Evolutionary conservation across 2,888 invertebrate species (phyloP).

Genomic region (Brenthis ino): DNA sequence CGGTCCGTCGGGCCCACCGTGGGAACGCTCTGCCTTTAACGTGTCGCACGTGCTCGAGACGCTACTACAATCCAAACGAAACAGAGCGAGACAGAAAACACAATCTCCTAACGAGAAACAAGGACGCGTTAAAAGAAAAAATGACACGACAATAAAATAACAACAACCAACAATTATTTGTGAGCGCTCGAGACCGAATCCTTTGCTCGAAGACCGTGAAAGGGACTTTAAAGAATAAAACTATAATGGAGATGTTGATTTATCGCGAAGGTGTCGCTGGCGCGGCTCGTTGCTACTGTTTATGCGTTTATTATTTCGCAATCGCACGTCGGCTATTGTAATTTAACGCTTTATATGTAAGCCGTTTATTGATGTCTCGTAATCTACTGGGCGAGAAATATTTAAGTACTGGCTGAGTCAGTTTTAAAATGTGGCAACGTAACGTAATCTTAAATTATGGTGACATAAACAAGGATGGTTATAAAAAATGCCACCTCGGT

Average conservation of each 20-base stretch:
- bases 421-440: constrained; percentile 28
- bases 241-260: constrained; percentile 74
- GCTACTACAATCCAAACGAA: constrained; percentile 63
- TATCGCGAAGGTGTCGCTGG: constrained; percentile 58
- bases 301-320: constrained; percentile 66
- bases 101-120: constrained; percentile 38
- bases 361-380: constrained; percentile 49
- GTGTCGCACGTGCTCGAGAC: constrained; percentile 80
- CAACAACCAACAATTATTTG: constrained; percentile 75
- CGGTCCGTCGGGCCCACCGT: constrained; percentile 59
- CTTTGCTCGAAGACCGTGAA: constrained; percentile 58
- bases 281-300: constrained; percentile 63
- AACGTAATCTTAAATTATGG: constrained; percentile 37
- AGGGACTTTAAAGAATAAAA: constrained; percentile 70
- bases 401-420: constrained; percentile 18
- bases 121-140: constrained; percentile 51
- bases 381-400: constrained; percentile 27
- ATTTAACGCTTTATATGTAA: constrained; percentile 62
- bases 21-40: constrained; percentile 82
- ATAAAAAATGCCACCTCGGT: constrained; percentile 71
- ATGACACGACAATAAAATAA: constrained; percentile 69
- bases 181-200: constrained; percentile 62
- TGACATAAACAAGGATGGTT: constrained; percentile 56
- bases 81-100: constrained; percentile 54
- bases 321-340: constrained; percentile 50